phyloP scores from a whole-genome alignment of 2,888 invertebrate genomes.

The Ochropacha duplaris region DNA sequence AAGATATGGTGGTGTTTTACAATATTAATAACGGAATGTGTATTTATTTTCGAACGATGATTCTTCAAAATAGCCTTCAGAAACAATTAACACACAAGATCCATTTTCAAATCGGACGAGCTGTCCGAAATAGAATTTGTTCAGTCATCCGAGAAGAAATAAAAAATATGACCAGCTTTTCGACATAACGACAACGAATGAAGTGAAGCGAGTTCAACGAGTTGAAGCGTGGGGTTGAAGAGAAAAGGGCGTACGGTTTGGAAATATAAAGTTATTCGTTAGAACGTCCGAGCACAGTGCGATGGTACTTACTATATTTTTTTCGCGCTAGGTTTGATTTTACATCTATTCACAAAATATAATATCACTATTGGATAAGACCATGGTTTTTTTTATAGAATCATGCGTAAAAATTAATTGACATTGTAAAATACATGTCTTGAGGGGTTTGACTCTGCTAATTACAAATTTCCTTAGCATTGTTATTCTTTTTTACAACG shows the following conservation, averaged over 20 bases:
- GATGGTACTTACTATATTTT: background rate
- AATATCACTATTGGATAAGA: no score
- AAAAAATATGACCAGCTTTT: conserved; percentile 30
- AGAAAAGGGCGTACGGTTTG: conserved; percentile 25
- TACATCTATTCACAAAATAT: no score
- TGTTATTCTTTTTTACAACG: no score
- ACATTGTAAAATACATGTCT: no score
- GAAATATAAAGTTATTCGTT: conserved; percentile 13
- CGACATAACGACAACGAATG: conserved; percentile 25
- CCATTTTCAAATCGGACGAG: background rate
- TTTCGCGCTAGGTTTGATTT: no score
- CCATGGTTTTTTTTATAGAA: no score
- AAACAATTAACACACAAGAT: background rate
- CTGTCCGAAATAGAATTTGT: background rate
- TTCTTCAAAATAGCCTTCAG: background rate
- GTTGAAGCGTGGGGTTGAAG: no score
- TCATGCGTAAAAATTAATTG: no score
- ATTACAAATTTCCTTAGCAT: no score
- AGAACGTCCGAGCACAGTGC: background rate
- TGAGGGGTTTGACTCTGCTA: no score
- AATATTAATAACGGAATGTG: no score
- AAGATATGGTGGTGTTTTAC: no score
- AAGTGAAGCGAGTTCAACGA: conserved; percentile 20
- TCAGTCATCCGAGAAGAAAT: conserved; percentile 14
- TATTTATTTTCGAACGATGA: background rate